Evolutionary conservation across 2,797 vertebrate genomes (phyloP), one percentile per base, ranked within the genome.

Genomic region (Pygocentrus nattereri): DNA sequence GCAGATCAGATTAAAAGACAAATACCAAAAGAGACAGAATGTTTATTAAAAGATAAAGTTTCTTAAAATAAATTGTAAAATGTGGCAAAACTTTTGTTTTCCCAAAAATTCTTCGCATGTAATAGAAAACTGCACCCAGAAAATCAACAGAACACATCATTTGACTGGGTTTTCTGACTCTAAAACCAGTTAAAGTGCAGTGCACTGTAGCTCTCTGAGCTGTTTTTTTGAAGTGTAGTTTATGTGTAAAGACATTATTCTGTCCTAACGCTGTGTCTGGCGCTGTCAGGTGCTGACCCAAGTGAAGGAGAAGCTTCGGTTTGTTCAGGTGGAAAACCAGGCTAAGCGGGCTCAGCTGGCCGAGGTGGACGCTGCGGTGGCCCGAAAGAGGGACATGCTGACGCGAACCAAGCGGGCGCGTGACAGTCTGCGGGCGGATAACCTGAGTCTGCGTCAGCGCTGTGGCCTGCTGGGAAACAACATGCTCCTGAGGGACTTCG

Each of bases 261-360:
- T n/a, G 61, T 21, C 72, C 4, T 41, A 21, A 4, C 25, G 0
- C n/a, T 19, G 49, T 18, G 50, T 50, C 56, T 1, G 47, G 27
- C 5, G 3, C 0, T 6, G 1, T 71, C 78, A 95, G 93, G 30
- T 91, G 0, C 89, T 97, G 58, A 92, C 93, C 0, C 95, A 96
- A 0, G 4, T 95, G 7, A 96, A 93, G 84, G 95, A 96, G 76
- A 97, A 96, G 86, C 79, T 96, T 5, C 85, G 91, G 78, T 93
- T 92, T 47, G 78, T 91, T 38, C 93, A 94, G 69, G 77, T 11
- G 10, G 91, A 94, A 80, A 90, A 96, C 4, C 38, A 84, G n/a
- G 15, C 34, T 30, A 91, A 90, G 47, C 91, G 70, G 47, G 74
- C 87, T 0, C 88, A 91, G 61, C 92, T 96, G 68, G 76, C 74